Base-by-base conservation (phyloP, 2,888 invertebrate genomes). In the Sceliomorpha sp. region DNA sequence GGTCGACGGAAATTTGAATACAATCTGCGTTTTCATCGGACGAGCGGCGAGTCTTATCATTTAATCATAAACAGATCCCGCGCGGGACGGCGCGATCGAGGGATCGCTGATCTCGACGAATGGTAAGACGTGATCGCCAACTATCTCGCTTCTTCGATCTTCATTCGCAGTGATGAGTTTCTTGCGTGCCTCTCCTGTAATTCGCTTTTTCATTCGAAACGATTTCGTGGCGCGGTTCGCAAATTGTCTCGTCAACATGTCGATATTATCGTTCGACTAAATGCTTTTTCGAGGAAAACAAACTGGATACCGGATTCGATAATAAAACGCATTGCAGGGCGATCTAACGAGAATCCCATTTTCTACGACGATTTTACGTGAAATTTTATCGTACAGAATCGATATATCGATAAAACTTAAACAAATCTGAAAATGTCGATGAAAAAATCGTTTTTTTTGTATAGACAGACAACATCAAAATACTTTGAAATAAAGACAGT, bases 241-340 rank as follows among this genome's bases (percentile, higher is more conserved):
- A 55, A 55, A 55, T 55, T 63, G 42, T 63, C 45, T 55, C 36
- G 36, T 55, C 48, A 55, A 48, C 55, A 48, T 42, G 40, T 48
- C 31, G 47, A 48, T 34, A 42, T 42, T 47, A 62, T 37, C 60
- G 15, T 13, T 12, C 10, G 27, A 9, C 37, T 26, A 50, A 48
- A 37, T 37, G 17, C 27, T 9, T 15, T 10, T 6, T 9, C 17
- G 1, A 31, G 10, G 34, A 36, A 13, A 34, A 29, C 42, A 14
- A 13, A 15, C 12, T 5, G 29, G 14, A 14, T 29, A 7, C 26
- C 13, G 27, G 9, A 15, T 10, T 27, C 26, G 27, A 24, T 37
- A 36, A 36, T 37, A 37, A 26, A 13, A 0, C 5, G 1, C 10
- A 15, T 15, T 10, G 37, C 13, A n/a, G n/a, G n/a, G n/a, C n/a